These are phyloP conservation scores for Sarcophaga bullata DNA, from an alignment of 1,140 invertebrate species.

Conservation along the genomic window DNA sequence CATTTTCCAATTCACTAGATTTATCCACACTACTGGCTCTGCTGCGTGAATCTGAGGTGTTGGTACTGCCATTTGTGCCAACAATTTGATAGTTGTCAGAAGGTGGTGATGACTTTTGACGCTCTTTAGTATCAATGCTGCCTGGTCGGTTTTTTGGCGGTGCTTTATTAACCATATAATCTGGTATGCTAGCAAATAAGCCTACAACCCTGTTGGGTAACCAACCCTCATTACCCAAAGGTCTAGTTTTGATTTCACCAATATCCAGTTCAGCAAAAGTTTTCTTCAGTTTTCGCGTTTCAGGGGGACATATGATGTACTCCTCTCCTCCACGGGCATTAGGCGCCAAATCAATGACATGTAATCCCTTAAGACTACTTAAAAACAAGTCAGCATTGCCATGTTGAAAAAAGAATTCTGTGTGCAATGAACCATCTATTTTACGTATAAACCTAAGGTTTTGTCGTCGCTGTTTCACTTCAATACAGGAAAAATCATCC, in stretches of 20 bases:
- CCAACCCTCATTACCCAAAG: constrained; percentile 55
- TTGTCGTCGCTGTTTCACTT: constrained; percentile 74
- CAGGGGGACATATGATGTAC: constrained; percentile 58
- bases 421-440: constrained; percentile 76
- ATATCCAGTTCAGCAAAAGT: constrained; percentile 88
- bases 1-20: constrained; percentile 59
- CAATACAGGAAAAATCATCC: constrained; percentile 75
- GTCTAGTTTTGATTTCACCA: constrained; percentile 60
- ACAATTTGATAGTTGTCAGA: constrained; percentile 61
- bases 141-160: constrained; percentile 73
- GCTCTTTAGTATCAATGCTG: constrained; percentile 59
- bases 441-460: constrained; percentile 78
- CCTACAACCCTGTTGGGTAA: constrained; percentile 59
- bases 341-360: constrained; percentile 54
- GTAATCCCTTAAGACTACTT: constrained; percentile 69
- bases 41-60: constrained; percentile 56
- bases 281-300: constrained; percentile 76
- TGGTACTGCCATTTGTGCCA: constrained; percentile 55
- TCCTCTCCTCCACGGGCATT: constrained; percentile 50
- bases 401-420: constrained; percentile 86
- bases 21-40: constrained; percentile 57
- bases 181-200: constrained; percentile 58
- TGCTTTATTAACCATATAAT: constrained; percentile 68
- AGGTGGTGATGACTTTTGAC: constrained; percentile 52
- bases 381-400: constrained; percentile 85